Base-by-base conservation (phyloP, 2,888 invertebrate genomes). In the Anoncus sp. region DNA sequence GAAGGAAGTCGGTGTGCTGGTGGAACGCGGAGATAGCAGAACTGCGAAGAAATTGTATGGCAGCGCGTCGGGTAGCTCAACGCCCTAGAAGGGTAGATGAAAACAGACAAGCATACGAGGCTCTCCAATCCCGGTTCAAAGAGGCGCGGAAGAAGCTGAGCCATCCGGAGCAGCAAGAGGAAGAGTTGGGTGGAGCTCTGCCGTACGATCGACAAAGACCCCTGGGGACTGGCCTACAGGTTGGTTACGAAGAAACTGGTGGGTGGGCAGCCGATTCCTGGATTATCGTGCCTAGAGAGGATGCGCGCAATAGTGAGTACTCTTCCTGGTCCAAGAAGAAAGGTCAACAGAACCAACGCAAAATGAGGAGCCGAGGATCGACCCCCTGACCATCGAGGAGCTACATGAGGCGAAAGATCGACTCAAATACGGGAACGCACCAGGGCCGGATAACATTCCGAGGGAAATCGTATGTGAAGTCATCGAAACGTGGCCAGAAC, bases 251-350 rank as follows among this genome's bases (percentile, higher is more conserved):
- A 75, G n/a, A 40, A 53, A 10, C 67, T 82, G 12, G 67, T 62
- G 45, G 49, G 59, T n/a, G 53, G 74, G 10, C 35, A 69, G 43
- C 66, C 14, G 40, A 71, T 69, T 20, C 73, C 65, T 0, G 27
- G 70, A 51, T 79, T 82, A 9, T 67, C 79, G 2, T 79, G 81
- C 40, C 80, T 81, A 2, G 24, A 75, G 9, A 57, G 77, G 24
- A 69, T 83, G 60, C 20, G 74, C 12, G 72, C 67, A 43, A 84
- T 78, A 9, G 84, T 83, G 0, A 55, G 57, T 0, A 51, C n/a
- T n/a, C n/a, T n/a, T n/a, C n/a, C n/a, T n/a, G n/a, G n/a, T n/a
- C n/a, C n/a, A n/a, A n/a, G n/a, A n/a, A n/a, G n/a, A n/a, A n/a
- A n/a, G n/a, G n/a, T n/a, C n/a, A n/a, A n/a, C n/a, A n/a, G n/a